Conservation (phyloP, 2,888 invertebrate genomes). For the Lithosia quadra region DNA sequence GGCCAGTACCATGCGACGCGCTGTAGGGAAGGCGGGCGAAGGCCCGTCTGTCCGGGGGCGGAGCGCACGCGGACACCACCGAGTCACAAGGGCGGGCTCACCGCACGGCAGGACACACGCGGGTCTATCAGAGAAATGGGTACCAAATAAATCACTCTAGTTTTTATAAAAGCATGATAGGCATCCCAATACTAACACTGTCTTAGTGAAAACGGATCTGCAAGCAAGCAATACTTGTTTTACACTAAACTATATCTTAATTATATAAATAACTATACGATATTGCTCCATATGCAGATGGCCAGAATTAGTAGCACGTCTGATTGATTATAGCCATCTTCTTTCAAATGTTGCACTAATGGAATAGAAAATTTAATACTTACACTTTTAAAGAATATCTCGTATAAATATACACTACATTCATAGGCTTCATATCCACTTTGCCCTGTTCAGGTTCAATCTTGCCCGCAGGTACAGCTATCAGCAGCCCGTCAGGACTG, state of each 20-base stretch:
- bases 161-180: too few species aligned
- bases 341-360: too few species aligned
- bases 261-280: too few species aligned
- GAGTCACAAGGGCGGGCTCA: slow-evolving; percentile 93
- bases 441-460: slow-evolving; percentile 90
- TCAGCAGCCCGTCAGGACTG: slow-evolving; percentile 95
- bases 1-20: slow-evolving; percentile 95
- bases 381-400: slow-evolving; percentile 88
- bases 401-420: slow-evolving; percentile 87
- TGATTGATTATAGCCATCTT: too few species aligned
- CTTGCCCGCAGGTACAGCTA: slow-evolving; percentile 96
- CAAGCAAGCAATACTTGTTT: too few species aligned
- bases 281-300: too few species aligned
- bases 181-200: too few species aligned
- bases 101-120: slow-evolving; percentile 92
- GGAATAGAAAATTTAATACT: too few species aligned
- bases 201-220: too few species aligned
- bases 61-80: slow-evolving; percentile 93
- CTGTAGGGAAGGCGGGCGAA: slow-evolving; percentile 88
- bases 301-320: too few species aligned
- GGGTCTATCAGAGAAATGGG: slow-evolving; percentile 86
- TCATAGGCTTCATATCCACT: slow-evolving; percentile 85
- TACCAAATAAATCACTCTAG: too few species aligned
- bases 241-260: too few species aligned
- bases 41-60: slow-evolving; percentile 87